Conservation (phyloP, 2,888 invertebrate species). For the Escarpia spicata region DNA sequence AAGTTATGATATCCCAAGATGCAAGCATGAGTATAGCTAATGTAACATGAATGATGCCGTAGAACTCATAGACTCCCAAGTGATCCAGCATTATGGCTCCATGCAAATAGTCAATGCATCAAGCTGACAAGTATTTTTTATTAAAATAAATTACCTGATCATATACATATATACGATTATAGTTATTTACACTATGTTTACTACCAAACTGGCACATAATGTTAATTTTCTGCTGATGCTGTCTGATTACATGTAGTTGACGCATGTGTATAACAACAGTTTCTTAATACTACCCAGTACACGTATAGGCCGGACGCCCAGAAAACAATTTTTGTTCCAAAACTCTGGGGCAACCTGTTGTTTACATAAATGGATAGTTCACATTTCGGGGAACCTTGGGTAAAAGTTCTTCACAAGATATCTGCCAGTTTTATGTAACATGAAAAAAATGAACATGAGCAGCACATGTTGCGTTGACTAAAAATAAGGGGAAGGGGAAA, state of each 20-base stretch:
- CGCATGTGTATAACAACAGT: too few species aligned
- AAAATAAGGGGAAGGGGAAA: too few species aligned
- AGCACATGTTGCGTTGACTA: too few species aligned
- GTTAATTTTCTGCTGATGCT: neutral
- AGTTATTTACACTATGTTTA: neutral
- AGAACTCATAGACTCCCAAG: neutral
- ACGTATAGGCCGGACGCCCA: too few species aligned
- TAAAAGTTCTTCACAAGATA: too few species aligned
- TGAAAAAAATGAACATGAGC: too few species aligned
- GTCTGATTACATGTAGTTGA: neutral
- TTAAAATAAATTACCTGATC: neutral
- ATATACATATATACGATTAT: neutral
- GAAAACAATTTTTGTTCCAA: too few species aligned
- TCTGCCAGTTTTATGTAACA: too few species aligned
- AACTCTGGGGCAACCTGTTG: too few species aligned
- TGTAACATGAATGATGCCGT: neutral
- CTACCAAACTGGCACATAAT: neutral
- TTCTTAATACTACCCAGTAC: too few species aligned
- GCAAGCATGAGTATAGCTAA: neutral
- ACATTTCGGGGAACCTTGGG: too few species aligned
- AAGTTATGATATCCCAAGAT: neutral
- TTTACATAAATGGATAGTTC: too few species aligned
- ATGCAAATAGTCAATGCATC: neutral
- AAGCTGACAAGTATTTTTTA: neutral
- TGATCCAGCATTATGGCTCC: neutral